A percentile compares a stretch with the other conserved stretches of the same genome.
phyloP scores from a whole-genome alignment of 1,140 invertebrate species.

The Agrypnia vestita region DNA sequence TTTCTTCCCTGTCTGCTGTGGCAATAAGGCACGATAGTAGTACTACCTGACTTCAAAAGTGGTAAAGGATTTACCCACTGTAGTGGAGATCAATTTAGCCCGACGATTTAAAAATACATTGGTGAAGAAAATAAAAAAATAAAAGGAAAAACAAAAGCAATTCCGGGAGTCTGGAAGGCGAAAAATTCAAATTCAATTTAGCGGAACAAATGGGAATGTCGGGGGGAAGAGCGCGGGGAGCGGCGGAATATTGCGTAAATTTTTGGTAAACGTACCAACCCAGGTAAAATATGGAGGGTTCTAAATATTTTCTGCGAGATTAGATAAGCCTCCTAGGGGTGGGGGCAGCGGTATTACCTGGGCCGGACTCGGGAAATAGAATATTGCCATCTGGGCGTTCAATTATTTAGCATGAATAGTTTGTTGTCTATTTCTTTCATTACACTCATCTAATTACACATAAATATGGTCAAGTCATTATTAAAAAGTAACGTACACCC shows the following conservation, averaged over 20 bases:
- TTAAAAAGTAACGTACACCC: too few relatives aligned
- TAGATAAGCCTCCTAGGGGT: slow-evolving; percentile 31
- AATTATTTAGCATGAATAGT: too few relatives aligned
- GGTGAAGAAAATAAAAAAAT: slow-evolving; percentile 29
- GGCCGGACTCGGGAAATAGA: slow-evolving; percentile 6
- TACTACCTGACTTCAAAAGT: too few relatives aligned
- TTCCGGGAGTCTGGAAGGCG: slow-evolving; percentile 20
- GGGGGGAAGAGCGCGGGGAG: slow-evolving; percentile 19
- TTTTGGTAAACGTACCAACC: slow-evolving; percentile 51
- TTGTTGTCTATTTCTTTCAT: too few relatives aligned
- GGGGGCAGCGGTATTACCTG: neutral
- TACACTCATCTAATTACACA: too few relatives aligned
- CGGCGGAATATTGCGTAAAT: slow-evolving; percentile 55
- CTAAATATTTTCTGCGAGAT: slow-evolving; percentile 47
- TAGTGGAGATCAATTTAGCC: neutral
- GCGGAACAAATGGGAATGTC: slow-evolving; percentile 58
- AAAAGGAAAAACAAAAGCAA: slow-evolving; percentile 41
- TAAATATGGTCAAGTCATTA: too few relatives aligned
- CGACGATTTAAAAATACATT: slow-evolving; percentile 35
- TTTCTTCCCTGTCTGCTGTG: too few relatives aligned
- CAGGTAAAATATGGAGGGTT: slow-evolving; percentile 50
- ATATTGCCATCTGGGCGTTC: too few relatives aligned
- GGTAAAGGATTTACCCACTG: too few relatives aligned
- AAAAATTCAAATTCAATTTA: slow-evolving; percentile 62
- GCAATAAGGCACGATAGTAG: too few relatives aligned